Percentiles rank a stretch among this genome's conserved stretches.
phyloP scores from a whole-genome alignment of 2,113 vertebrate genomes.

The Sardina pilchardus region DNA sequence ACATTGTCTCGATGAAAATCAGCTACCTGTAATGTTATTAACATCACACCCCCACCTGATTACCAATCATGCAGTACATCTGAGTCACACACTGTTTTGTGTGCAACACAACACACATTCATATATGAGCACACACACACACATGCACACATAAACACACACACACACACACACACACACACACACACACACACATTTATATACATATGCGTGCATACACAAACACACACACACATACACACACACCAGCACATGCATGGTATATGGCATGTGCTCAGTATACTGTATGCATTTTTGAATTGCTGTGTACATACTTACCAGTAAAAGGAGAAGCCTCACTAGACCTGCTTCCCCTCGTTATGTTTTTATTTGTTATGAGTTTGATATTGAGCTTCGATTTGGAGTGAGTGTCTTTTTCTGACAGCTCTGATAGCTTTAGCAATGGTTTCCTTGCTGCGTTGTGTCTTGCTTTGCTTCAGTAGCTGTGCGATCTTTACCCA shows the following conservation, averaged over 20 bases:
- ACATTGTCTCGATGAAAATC: slow-evolving; percentile 14
- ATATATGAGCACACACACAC: neutral
- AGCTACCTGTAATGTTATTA: neutral
- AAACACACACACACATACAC: slow-evolving; percentile 29
- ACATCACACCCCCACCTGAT: neutral
- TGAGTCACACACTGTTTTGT: neutral
- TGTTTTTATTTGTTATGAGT: neutral
- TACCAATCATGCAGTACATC: slow-evolving; percentile 11
- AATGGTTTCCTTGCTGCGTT: neutral
- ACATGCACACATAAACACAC: neutral
- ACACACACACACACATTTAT: slow-evolving; percentile 27
- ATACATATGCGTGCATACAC: neutral
- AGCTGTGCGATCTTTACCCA: neutral
- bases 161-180: slow-evolving; percentile 15
- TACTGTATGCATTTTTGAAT: neutral
- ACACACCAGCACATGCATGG: slow-evolving; percentile 20
- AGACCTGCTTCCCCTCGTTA: neutral
- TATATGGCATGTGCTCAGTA: slow-evolving; percentile 4
- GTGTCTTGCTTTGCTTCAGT: neutral
- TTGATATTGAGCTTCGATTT: neutral
- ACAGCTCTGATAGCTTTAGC: neutral
- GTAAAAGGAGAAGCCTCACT: neutral
- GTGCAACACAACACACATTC: neutral
- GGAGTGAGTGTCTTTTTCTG: neutral
- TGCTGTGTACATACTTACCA: neutral